These are phyloP conservation scores for Cheiracanthium punctorium DNA, from an alignment of 2,888 invertebrate genomes.

Conservation along the genomic window DNA sequence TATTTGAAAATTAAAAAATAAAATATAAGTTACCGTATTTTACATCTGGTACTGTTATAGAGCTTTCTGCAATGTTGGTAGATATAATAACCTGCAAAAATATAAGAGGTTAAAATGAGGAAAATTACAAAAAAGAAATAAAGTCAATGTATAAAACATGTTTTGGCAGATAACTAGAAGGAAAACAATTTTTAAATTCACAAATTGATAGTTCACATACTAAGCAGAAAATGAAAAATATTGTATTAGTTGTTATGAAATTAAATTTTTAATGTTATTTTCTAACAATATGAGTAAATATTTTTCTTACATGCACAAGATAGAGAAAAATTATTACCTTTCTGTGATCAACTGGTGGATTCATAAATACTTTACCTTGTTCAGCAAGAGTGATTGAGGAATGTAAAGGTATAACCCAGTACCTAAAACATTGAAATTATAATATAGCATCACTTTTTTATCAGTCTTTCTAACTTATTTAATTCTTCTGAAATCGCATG, in stretches of 20 bases:
- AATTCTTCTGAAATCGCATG: too few species aligned
- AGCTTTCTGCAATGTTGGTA: constrained; percentile 94
- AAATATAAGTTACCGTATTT: constrained; percentile 79
- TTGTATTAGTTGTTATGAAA: too few species aligned
- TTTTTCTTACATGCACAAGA: too few species aligned
- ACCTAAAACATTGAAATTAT: constrained; percentile 72
- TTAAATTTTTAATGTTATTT: too few species aligned
- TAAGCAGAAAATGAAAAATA: too few species aligned
- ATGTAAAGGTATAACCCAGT: constrained; percentile 76
- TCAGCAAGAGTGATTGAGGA: constrained; percentile 88
- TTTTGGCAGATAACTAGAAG: too few species aligned
- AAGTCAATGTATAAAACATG: neutral
- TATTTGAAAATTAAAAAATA: neutral
- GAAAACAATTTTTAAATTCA: too few species aligned
- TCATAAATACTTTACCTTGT: constrained; percentile 81
- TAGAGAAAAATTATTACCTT: constrained; percentile 78
- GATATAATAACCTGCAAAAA: constrained; percentile 83
- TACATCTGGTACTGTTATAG: constrained; percentile 91
- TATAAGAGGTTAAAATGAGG: too few species aligned
- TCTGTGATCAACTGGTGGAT: constrained; percentile 81
- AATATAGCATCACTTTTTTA: too few species aligned
- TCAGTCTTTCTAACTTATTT: too few species aligned
- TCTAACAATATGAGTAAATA: too few species aligned
- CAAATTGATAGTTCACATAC: too few species aligned
- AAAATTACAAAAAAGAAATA: neutral